phyloP scores from a whole-genome alignment of 2,113 vertebrate genomes.

The Coptodon rendalli region DNA sequence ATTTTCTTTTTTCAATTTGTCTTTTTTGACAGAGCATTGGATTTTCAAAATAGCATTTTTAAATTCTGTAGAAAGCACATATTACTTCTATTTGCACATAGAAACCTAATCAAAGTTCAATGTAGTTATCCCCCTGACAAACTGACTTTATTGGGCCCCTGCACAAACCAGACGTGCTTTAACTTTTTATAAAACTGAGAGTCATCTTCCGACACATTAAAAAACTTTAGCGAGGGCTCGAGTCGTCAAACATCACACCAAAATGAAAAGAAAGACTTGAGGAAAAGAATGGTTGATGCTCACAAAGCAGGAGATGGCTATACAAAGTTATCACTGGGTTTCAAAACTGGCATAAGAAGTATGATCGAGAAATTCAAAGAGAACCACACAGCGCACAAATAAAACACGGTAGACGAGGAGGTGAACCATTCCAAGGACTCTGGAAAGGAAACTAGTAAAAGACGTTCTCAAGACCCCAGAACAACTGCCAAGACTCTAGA shows the following conservation, averaged over 20 bases:
- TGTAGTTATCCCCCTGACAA: neutral
- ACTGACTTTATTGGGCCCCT: neutral
- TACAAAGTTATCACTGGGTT: neutral
- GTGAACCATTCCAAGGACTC: neutral
- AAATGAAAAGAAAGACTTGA: neutral
- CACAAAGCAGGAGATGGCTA: neutral
- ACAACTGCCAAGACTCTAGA: neutral
- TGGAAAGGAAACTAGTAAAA: neutral
- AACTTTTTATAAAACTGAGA: neutral
- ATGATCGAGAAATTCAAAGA: neutral
- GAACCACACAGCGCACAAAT: neutral
- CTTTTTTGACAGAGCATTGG: neutral
- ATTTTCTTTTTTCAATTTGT: neutral
- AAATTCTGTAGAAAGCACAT: neutral
- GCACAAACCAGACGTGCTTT: rapidly evolving
- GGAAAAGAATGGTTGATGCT: rapidly evolving
- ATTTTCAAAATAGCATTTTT: neutral
- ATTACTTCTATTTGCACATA: neutral
- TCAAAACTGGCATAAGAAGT: neutral
- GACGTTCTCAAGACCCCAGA: neutral
- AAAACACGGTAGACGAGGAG: rapidly evolving
- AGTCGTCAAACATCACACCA: neutral
- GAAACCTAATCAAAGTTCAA: neutral
- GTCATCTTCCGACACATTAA: neutral
- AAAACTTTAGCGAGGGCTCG: rapidly evolving